Base-by-base conservation (phyloP, 2,113 vertebrate species). In the Ammodytes marinus region DNA sequence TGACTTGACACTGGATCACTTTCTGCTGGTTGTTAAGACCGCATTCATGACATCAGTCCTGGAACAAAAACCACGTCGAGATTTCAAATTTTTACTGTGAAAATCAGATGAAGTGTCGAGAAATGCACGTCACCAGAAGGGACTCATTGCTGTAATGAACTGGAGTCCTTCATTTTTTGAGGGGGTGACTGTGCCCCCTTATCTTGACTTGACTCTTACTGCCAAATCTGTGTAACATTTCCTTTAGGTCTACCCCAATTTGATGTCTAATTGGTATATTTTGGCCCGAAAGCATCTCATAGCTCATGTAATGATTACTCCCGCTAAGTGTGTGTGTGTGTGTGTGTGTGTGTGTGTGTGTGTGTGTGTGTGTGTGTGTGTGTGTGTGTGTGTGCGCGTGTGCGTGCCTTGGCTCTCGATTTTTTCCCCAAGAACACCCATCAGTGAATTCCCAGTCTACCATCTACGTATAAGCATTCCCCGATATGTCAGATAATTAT, bases 241-340 rank as follows among this genome's bases (percentile, higher is more conserved):
- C 47, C 52, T 39, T 15, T 46, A 3, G 14, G 52, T 19, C 39
- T 14, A 27, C 54, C 69, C 74, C 14, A 39, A 42, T 17, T 60
- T 19, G n/a, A 74, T 12, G 73, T 65, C 37, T 77, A 81, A 89
- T 83, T 81, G 64, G 88, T 73, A 82, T 83, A 39, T 64, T 75
- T 84, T 92, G 87, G 91, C 86, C 2, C 27, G 0, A 15, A 42
- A 1, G 9, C 27, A 15, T 3, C 43, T 17, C 27, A 27, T 27
- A 27, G 55, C 74, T 72, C 70, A 78, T 46, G 12, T n/a, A 49
- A 58, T 49, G 45, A 88, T 86, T 74, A 79, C 68, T 42, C 27
- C 27, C 27, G 27, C 27, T 27, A 27, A 27, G 7, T 12, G 45
- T 68, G 37, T 42, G 79, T 68, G 39, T 27, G 81, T 72, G 76